phyloP scores from a whole-genome alignment of 2,888 invertebrate genomes.

The Osmoderma eremita region DNA sequence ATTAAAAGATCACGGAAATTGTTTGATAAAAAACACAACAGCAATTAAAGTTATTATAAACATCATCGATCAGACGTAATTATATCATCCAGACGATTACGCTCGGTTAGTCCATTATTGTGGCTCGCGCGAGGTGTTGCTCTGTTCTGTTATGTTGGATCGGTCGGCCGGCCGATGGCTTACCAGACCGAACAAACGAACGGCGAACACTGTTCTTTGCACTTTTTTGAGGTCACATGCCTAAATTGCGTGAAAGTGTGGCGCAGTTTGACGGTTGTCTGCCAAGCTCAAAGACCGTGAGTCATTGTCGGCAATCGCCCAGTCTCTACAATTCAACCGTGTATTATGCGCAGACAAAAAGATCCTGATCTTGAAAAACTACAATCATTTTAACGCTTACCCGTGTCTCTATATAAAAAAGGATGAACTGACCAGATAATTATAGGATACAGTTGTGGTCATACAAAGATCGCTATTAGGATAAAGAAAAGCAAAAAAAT shows the following conservation, averaged over 20 bases:
- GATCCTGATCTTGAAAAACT: background rate
- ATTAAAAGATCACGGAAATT: constrained; percentile 12
- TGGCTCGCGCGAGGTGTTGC: background rate
- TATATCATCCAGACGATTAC: constrained; percentile 21
- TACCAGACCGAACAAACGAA: background rate
- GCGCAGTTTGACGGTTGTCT: constrained; percentile 18
- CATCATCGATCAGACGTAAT: background rate
- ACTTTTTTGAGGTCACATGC: constrained; percentile 28
- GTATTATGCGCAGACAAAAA: background rate
- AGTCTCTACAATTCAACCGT: constrained; percentile 22
- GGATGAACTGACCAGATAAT: too few relatives aligned
- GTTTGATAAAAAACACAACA: background rate
- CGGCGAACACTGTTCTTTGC: background rate
- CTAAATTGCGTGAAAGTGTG: constrained; percentile 35
- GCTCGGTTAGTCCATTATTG: constrained; percentile 6
- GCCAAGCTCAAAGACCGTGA: constrained; percentile 15
- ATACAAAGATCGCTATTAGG: too few relatives aligned
- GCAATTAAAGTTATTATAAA: constrained; percentile 5
- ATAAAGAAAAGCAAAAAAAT: too few relatives aligned
- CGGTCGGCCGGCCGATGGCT: background rate
- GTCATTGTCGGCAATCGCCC: constrained; percentile 19
- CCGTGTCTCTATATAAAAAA: too few relatives aligned
- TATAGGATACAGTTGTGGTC: too few relatives aligned
- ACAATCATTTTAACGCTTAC: background rate
- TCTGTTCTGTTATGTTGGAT: background rate